These are phyloP conservation scores for Erpetoichthys calabaricus DNA, from an alignment of 2,797 vertebrate species.

Conservation along the genomic window DNA sequence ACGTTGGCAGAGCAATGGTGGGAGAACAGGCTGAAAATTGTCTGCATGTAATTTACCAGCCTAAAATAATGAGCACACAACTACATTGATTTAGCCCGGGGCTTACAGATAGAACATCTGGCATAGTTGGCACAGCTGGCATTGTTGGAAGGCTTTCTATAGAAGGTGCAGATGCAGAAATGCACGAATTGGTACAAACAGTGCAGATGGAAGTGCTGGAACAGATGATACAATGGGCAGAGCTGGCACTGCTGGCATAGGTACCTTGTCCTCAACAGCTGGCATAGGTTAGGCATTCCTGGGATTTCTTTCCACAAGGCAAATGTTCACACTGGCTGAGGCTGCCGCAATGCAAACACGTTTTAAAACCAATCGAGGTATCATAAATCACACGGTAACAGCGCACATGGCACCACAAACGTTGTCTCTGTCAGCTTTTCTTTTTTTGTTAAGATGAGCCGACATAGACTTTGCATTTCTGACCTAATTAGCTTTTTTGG, in stretches of 20 bases:
- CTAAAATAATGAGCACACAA: slow-evolving; percentile 90
- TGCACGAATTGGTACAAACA: slow-evolving; percentile 83
- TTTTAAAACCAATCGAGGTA: slow-evolving; percentile 73
- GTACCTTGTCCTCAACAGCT: slow-evolving; percentile 98
- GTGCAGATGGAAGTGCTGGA: slow-evolving; percentile 93
- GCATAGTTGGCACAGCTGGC: slow-evolving; percentile 91
- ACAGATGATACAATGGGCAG: slow-evolving; percentile 96
- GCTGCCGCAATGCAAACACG: slow-evolving; percentile 75
- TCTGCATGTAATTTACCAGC: slow-evolving; percentile 65
- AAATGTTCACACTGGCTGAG: slow-evolving; percentile 94
- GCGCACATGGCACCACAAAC: not conserved
- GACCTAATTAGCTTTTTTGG: no score
- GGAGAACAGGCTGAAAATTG: slow-evolving; percentile 20
- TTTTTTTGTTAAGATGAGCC: no score
- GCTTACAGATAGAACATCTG: slow-evolving; percentile 98
- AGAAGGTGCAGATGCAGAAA: slow-evolving; percentile 97
- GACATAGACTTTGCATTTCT: no score
- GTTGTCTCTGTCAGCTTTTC: not conserved
- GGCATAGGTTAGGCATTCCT: slow-evolving; percentile 99
- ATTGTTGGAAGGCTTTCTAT: slow-evolving; percentile 86
- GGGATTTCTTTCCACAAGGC: slow-evolving; percentile 98
- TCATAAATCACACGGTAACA: slow-evolving; percentile 30
- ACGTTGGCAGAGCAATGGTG: slow-evolving; percentile 5
- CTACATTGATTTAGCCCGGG: slow-evolving; percentile 90
- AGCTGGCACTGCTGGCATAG: slow-evolving; percentile 88